These are phyloP conservation scores for Drosophila rubida DNA, from an alignment of 2,888 invertebrate genomes.

Conservation along the genomic window DNA sequence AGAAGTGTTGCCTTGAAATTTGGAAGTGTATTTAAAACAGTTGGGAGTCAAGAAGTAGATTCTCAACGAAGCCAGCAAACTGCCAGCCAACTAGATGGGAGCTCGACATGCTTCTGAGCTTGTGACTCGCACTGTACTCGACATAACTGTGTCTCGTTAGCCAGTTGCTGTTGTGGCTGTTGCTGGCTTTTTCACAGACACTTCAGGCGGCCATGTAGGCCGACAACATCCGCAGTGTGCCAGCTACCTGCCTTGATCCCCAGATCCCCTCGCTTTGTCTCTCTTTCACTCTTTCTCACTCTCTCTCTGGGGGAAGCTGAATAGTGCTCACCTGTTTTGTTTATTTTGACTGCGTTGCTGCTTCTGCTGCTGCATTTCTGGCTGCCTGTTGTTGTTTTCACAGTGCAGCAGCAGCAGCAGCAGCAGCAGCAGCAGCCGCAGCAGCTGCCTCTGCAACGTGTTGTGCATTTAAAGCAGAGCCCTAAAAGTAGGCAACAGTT, in stretches of 20 bases:
- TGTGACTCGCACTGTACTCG: constrained; percentile 10
- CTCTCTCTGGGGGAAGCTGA: constrained; percentile 31
- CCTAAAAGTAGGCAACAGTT: constrained; percentile 29
- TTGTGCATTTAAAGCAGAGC: constrained; percentile 67
- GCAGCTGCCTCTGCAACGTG: constrained; percentile 17
- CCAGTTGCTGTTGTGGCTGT: constrained; percentile 31
- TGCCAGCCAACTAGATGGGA: constrained; percentile 1
- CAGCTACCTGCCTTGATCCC: constrained; percentile 17
- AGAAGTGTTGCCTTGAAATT: constrained; percentile 46
- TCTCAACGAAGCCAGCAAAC: not conserved
- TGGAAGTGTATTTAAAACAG: constrained; percentile 31
- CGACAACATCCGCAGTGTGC: constrained; percentile 58
- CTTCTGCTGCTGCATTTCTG: constrained; percentile 28
- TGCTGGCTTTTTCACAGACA: constrained; percentile 54
- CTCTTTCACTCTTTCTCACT: not conserved
- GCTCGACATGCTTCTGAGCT: constrained; percentile 11
- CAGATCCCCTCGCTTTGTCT: not conserved
- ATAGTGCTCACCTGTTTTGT: constrained; percentile 77
- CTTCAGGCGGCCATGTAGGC: constrained; percentile 57
- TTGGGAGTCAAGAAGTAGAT: not conserved
- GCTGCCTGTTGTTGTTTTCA: constrained; percentile 47
- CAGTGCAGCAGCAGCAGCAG: constrained; percentile 32
- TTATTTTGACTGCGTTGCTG: constrained; percentile 61
- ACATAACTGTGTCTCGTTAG: constrained; percentile 64
- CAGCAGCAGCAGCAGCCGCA: constrained; percentile 29